phyloP scores from a whole-genome alignment of 64 coral and sea anemone species.

The Pocillopora damicornis region DNA sequence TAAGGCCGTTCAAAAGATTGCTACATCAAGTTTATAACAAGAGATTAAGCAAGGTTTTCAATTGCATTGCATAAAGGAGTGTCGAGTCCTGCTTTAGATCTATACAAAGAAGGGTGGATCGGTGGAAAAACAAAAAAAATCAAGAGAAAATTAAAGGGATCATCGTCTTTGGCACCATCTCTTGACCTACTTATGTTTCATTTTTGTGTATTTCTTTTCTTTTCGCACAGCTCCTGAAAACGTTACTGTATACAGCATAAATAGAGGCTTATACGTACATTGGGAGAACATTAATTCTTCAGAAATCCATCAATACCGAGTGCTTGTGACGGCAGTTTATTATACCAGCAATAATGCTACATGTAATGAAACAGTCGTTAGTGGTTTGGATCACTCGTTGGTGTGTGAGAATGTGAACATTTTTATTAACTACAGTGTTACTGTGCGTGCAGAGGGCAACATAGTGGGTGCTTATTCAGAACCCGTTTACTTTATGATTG shows the following conservation, averaged over 20 bases:
- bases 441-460: not conserved
- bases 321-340: not conserved
- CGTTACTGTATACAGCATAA: not conserved
- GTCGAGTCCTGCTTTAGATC: not conserved
- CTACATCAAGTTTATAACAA: no score
- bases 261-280: not conserved
- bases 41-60: no score
- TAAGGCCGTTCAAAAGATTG: no score
- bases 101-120: not conserved
- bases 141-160: no score
- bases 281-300: not conserved
- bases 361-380: not conserved
- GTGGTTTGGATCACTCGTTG: not conserved
- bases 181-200: no score
- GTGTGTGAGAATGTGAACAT: not conserved
- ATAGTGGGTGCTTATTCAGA: not conserved
- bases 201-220: no score
- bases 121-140: no score
- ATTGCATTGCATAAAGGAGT: not conserved
- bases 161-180: no score
- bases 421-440: not conserved
- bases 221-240: not conserved
- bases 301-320: not conserved
- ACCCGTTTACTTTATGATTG: not conserved
- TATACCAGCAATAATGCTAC: not conserved